Base-by-base conservation (phyloP, 2,888 invertebrate species). In the Chloromyia formosa region DNA sequence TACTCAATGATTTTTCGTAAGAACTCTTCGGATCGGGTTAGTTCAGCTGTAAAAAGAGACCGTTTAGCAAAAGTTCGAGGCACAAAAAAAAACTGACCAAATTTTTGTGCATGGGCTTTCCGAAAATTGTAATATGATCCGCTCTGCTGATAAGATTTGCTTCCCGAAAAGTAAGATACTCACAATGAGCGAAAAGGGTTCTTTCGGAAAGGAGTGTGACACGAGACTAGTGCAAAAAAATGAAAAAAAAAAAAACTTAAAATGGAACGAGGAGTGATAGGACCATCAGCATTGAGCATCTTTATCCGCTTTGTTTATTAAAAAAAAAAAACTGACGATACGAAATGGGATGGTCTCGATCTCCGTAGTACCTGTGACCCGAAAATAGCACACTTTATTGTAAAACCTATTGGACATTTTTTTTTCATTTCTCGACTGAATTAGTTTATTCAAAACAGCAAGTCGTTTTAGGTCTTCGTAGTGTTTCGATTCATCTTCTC, bases 21-120 rank as follows among this genome's bases (percentile, higher is more conserved):
- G 42, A 71, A 56, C 56, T 49, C 49, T 22, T 23, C 53, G 14
- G 40, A 58, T 40, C 71, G 23, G 71, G 42, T 71, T 54, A 42
- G 27, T 40, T 71, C 71, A 71, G 20, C 71, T 71, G 71, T 71
- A 58, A 71, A 69, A 71, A 56, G 56, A 16, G 40, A 12, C 20
- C 58, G 56, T 56, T 71, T 71, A 71, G 49, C 10, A n/a, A 42
- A 54, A 35, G 5, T 68, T 10, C 7, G n/a, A 22, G n/a, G n/a
- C 27, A 35, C 27, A 35, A 4, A 35, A 35, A 35, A 35, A 35
- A 35, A 35, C 9, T 27, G 22, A 69, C 9, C 9, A 54, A 54
- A 56, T 16, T 56, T 56, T 71, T 35, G 58, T 35, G 56, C 71
- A 71, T 53, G 16, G 40, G 20, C 22, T 20, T 35, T 56, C 23